Evolutionary conservation across 2,888 invertebrate species (phyloP), one percentile per base, ranked within the genome.

Genomic region (Lydus trimaculatus): DNA sequence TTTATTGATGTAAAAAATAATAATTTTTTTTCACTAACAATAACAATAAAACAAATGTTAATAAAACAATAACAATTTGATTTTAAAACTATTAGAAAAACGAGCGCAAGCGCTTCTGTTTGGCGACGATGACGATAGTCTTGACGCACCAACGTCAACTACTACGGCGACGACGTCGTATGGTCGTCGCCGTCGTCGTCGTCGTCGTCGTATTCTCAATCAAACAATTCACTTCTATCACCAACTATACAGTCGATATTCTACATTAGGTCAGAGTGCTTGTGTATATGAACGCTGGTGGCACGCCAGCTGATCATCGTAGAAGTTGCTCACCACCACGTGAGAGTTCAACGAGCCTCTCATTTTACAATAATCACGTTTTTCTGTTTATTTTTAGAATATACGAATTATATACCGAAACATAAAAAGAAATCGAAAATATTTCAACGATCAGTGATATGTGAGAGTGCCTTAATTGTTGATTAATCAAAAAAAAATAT

Each of bases 261-360:
- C 48, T 8, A 48, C 48, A 48, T 48, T 48, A 20, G 48, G 48
- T 48, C 48, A 20, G 48, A 48, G 48, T 48, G 48, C 8, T 11
- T 48, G 20, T 48, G 20, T 43, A 43, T n/a, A 43, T 17, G 17
- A n/a, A 43, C 4, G n/a, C 43, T 5, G n/a, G n/a, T 43, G 15
- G n/a, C 8, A 43, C 17, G 7, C 43, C 43, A 43, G 43, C 43
- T 43, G 43, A 43, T 43, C 43, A 17, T 43, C 43, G n/a, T 43
- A 2, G 17, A 13, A 43, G 11, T 43, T 17, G 43, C n/a, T 48
- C 48, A 48, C 20, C 39, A 20, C 52, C 52, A 52, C 52, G 52
- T 52, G 52, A 52, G 52, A 52, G 52, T 52, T 52, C 52, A 52
- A 25, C 52, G 52, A 52, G 52, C 52, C 11, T 23, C 25, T 52